These are phyloP conservation scores for Morbakka virulenta DNA, from an alignment of 30 jellyfish, hydroid and myxozoan species.

Conservation along the genomic window DNA sequence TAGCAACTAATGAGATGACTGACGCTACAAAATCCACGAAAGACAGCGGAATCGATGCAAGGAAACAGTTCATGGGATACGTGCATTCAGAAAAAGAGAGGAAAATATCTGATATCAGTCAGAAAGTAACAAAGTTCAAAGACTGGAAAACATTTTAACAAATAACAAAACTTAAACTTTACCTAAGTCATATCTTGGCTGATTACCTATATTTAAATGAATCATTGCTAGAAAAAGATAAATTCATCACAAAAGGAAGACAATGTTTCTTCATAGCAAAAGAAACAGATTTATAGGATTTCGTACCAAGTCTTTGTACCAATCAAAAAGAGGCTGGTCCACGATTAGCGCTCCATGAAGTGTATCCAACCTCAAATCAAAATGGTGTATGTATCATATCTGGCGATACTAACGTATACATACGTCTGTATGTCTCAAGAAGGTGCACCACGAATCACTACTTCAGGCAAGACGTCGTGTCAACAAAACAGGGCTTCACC, in stretches of 20 bases:
- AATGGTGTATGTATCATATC: slow-evolving; percentile 28
- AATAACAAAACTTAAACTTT: slow-evolving; percentile 16
- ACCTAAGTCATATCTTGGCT: slow-evolving; percentile 12
- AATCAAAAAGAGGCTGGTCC: slow-evolving; percentile 42
- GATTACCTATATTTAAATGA: slow-evolving; percentile 31
- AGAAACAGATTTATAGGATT: slow-evolving; percentile 31
- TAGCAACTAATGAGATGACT: too few relatives aligned
- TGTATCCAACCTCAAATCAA: slow-evolving; percentile 25
- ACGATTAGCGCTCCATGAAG: slow-evolving; percentile 41
- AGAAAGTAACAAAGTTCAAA: not conserved
- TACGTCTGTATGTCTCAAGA: slow-evolving; percentile 37
- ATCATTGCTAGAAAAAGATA: slow-evolving; percentile 25
- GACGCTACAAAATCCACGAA: too few relatives aligned
- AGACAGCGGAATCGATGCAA: too few relatives aligned
- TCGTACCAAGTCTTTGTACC: slow-evolving; percentile 39
- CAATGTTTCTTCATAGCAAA: slow-evolving; percentile 43
- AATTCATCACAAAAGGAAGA: slow-evolving; percentile 41
- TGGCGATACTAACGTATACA: slow-evolving; percentile 33
- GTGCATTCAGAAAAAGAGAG: slow-evolving; percentile 34
- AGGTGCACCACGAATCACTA: slow-evolving; percentile 3
- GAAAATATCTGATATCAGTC: too few relatives aligned
- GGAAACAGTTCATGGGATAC: slow-evolving; percentile 35
- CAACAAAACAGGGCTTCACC: slow-evolving; percentile 23
- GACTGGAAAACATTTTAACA: slow-evolving; percentile 7
- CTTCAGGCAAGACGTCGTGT: slow-evolving; percentile 23